Evolutionary conservation across 2,113 vertebrate genomes (phyloP).

Genomic region (Ciconia maguari): DNA sequence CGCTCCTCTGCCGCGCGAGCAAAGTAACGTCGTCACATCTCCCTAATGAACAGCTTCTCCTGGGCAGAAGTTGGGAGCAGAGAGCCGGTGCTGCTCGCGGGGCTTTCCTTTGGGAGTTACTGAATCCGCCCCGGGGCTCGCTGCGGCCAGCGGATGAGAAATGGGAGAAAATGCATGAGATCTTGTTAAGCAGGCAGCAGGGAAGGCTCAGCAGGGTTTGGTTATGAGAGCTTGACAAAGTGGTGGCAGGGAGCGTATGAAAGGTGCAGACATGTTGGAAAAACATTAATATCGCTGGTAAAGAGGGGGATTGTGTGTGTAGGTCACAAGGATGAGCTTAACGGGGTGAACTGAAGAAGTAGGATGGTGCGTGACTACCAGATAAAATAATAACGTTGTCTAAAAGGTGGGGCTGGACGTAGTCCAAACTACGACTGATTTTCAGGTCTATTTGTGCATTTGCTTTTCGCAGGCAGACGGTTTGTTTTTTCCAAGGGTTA

Average conservation of each 20-base stretch:
- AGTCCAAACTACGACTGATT: neutral
- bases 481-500: neutral
- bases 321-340: neutral
- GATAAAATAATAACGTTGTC: neutral
- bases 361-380: accelerated
- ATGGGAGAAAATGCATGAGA: neutral
- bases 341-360: neutral
- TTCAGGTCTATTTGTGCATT: neutral
- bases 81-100: accelerated
- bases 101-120: neutral
- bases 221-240: neutral
- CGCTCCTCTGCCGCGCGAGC: accelerated
- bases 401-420: neutral
- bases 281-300: accelerated
- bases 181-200: neutral
- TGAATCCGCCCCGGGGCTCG: neutral
- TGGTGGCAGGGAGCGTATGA: too few species aligned
- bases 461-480: neutral
- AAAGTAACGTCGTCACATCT: accelerated
- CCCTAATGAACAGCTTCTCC: neutral
- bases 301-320: too few species aligned
- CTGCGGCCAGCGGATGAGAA: neutral
- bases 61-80: neutral
- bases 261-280: neutral
- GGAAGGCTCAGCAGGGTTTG: neutral